phyloP scores from a whole-genome alignment of 2,113 vertebrate genomes.

The Mesitornis unicolor region DNA sequence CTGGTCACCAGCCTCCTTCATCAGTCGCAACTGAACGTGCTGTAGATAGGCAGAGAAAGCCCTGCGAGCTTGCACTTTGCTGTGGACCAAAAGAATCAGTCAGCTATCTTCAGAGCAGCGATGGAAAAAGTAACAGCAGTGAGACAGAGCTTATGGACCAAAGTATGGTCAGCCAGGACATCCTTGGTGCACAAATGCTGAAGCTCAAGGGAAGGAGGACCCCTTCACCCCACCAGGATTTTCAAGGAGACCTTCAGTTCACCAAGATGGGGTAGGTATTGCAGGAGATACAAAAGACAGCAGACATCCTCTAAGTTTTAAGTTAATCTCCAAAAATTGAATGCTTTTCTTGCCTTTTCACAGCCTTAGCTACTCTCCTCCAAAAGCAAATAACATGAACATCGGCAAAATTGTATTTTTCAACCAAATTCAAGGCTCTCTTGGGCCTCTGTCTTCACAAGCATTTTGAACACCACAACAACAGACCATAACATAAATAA shows the following conservation, averaged over 20 bases:
- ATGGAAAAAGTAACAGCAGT: background rate
- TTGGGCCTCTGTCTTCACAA: background rate
- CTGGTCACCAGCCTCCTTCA: conserved; percentile 77
- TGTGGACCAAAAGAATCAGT: conserved; percentile 55
- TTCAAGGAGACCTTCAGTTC: background rate
- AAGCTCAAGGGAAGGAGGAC: background rate
- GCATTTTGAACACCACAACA: conserved; percentile 35
- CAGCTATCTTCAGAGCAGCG: background rate
- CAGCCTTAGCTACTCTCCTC: background rate
- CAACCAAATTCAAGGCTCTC: background rate
- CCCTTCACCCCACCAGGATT: background rate
- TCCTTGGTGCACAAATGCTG: background rate
- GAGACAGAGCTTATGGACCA: background rate
- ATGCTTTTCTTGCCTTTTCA: background rate
- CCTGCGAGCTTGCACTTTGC: conserved; percentile 93
- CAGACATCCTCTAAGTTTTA: background rate
- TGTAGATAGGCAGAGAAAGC: conserved; percentile 93
- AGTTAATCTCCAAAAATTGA: background rate
- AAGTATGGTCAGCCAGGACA: background rate
- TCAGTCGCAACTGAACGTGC: conserved; percentile 87
- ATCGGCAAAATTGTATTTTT: background rate
- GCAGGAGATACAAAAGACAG: background rate
- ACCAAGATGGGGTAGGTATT: background rate
- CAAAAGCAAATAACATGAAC: background rate
- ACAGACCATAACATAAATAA: conserved; percentile 37